Evolutionary conservation across 2,888 invertebrate genomes (phyloP).

Genomic region (Coremacera marginata): DNA sequence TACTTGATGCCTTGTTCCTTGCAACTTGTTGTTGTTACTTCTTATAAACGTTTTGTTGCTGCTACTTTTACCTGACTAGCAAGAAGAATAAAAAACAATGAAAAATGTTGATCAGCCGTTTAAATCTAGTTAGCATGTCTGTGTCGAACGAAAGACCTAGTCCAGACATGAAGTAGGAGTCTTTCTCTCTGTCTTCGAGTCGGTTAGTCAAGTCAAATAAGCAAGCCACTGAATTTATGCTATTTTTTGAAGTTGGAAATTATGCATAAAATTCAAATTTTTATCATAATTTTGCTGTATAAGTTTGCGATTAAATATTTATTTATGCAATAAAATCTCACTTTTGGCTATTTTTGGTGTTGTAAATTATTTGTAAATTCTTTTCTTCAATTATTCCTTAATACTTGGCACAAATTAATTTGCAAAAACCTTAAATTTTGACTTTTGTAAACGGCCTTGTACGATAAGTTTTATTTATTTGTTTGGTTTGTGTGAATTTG

Average conservation of each 20-base stretch:
- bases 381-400: too few species aligned
- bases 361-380: too few species aligned
- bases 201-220: background rate
- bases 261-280: background rate
- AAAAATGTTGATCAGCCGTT: slow-evolving; percentile 10
- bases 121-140: slow-evolving; percentile 32
- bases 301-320: too few species aligned
- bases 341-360: too few species aligned
- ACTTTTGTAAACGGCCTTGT: background rate
- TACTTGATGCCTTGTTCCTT: background rate
- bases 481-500: background rate
- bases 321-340: too few species aligned
- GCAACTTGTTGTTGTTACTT: background rate
- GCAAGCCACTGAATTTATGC: background rate
- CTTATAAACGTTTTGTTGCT: background rate
- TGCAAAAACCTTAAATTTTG: too few species aligned
- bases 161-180: background rate
- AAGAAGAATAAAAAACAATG: too few species aligned
- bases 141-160: background rate
- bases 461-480: background rate
- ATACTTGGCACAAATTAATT: too few species aligned
- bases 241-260: background rate
- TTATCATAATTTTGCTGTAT: background rate
- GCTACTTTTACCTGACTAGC: background rate
- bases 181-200: background rate